These are phyloP conservation scores for Ailuropoda melanoleuca DNA, from an alignment of 2,113 vertebrate species.

Conservation along the genomic window DNA sequence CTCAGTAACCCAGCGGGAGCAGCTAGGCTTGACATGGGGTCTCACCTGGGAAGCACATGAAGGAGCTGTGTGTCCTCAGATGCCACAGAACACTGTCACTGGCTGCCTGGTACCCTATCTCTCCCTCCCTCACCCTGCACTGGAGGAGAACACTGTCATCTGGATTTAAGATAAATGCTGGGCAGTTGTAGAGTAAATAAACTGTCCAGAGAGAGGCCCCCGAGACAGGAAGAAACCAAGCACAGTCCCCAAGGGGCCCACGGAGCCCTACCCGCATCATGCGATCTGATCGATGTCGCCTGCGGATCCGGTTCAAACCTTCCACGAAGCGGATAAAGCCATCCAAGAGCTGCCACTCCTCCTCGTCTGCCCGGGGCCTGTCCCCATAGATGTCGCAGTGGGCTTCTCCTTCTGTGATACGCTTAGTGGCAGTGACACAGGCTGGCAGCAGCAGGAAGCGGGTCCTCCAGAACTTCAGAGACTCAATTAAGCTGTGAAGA, in stretches of 20 bases:
- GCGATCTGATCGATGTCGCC: constrained; percentile 95
- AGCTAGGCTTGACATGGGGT: neutral
- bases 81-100: neutral
- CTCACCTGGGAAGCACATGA: neutral
- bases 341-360: constrained; percentile 94
- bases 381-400: constrained; percentile 96
- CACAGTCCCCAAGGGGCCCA: too few species aligned
- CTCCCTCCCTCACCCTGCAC: neutral
- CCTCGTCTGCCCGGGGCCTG: constrained; percentile 86
- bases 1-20: neutral
- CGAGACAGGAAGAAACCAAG: neutral
- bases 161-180: neutral
- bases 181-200: neutral
- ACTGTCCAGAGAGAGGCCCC: neutral
- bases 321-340: constrained; percentile 98
- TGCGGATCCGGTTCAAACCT: constrained; percentile 95
- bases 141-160: neutral
- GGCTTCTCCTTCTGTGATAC: constrained; percentile 92
- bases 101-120: neutral
- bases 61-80: neutral
- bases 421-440: constrained; percentile 91
- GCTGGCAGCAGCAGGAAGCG: constrained; percentile 96
- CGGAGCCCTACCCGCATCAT: constrained; percentile 87
- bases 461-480: constrained; percentile 98
- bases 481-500: constrained; percentile 92